Evolutionary conservation across 92 coral and sea anemone genomes (phyloP).

Genomic region (Zoanthus solanderi): DNA sequence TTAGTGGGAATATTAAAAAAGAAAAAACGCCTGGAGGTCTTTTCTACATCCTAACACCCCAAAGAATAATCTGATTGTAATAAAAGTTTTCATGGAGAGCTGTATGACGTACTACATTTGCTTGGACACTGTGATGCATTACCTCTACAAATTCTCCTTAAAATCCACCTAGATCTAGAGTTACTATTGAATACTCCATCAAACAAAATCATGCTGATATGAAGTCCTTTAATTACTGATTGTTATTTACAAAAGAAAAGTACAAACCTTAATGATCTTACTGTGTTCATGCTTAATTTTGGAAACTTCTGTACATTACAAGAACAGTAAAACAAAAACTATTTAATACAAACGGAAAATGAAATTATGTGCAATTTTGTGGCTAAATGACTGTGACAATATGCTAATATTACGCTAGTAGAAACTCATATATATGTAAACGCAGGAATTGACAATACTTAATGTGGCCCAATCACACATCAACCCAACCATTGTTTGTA

Average conservation of each 20-base stretch:
- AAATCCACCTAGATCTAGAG: too few species aligned
- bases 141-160: too few species aligned
- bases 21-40: conserved; percentile 1
- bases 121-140: too few species aligned
- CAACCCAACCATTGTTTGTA: too few species aligned
- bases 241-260: neutral
- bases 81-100: neutral
- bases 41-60: neutral
- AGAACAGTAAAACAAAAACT: too few species aligned
- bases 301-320: neutral
- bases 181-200: neutral
- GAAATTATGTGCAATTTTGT: neutral
- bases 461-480: too few species aligned
- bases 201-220: neutral
- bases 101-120: too few species aligned
- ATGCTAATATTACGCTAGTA: too few species aligned
- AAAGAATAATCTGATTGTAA: neutral
- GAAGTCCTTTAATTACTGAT: neutral
- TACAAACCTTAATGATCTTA: neutral
- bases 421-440: too few species aligned
- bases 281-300: neutral
- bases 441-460: too few species aligned
- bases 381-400: neutral
- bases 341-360: neutral
- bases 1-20: neutral